These are phyloP conservation scores for Upupa epops DNA, from an alignment of 2,113 vertebrate genomes.

Conservation along the genomic window DNA sequence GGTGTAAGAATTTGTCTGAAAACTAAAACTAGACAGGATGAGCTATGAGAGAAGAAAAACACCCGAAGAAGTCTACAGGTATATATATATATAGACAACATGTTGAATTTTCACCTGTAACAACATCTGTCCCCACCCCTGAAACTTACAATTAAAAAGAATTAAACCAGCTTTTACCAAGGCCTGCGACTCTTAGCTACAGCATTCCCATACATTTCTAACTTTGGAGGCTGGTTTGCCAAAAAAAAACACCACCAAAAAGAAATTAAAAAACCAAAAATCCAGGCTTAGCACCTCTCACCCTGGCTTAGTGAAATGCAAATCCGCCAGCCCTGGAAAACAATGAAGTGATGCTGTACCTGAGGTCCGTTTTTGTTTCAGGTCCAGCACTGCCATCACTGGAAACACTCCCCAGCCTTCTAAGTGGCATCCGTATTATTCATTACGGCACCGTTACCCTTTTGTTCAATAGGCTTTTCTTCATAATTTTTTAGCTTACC, in stretches of 20 bases:
- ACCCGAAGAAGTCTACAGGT: background rate
- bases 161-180: background rate
- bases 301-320: slow-evolving; percentile 57
- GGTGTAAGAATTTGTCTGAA: slow-evolving; percentile 90
- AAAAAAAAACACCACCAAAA: slow-evolving; percentile 26
- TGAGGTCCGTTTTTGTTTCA: slow-evolving; percentile 70
- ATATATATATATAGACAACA: background rate
- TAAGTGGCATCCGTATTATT: slow-evolving; percentile 75
- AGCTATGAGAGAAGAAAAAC: background rate
- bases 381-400: slow-evolving; percentile 62
- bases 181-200: slow-evolving; percentile 3
- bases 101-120: slow-evolving; percentile 51
- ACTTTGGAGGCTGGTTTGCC: slow-evolving; percentile 38
- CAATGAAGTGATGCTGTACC: slow-evolving; percentile 70
- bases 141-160: background rate
- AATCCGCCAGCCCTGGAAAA: slow-evolving; percentile 62
- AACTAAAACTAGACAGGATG: slow-evolving; percentile 84
- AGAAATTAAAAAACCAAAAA: slow-evolving; percentile 5
- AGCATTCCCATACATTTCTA: slow-evolving; percentile 37
- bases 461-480: slow-evolving; percentile 84
- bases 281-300: slow-evolving; percentile 57
- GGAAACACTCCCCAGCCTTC: slow-evolving; percentile 57
- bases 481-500: slow-evolving; percentile 94
- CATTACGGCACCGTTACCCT: slow-evolving; percentile 75
- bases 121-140: background rate